These are phyloP conservation scores for Petromus typicus DNA, from an alignment of 2,113 vertebrate genomes.

Conservation along the genomic window DNA sequence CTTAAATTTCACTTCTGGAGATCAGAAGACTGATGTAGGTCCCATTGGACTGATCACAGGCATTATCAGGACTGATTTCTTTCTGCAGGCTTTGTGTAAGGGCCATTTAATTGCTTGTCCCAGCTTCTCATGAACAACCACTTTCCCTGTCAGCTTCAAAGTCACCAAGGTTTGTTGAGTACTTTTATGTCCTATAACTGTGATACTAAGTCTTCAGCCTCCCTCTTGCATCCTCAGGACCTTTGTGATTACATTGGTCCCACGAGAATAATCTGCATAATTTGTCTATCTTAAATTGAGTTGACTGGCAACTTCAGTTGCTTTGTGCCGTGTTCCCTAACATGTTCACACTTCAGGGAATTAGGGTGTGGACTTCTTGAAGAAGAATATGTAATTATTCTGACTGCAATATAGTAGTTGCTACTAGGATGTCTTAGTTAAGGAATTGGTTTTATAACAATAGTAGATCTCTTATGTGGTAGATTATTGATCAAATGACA, in stretches of 20 bases:
- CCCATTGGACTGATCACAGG: neutral
- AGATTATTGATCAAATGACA: neutral
- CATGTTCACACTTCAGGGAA: neutral
- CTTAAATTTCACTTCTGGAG: neutral
- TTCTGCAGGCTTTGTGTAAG: neutral
- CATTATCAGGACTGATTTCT: neutral
- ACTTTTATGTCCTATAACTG: neutral
- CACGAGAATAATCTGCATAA: neutral
- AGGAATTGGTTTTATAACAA: neutral
- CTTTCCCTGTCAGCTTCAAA: neutral
- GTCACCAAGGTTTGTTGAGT: neutral
- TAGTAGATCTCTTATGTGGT: neutral
- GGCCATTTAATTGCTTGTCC: neutral
- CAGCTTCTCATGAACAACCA: neutral
- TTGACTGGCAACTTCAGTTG: neutral
- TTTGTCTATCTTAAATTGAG: neutral
- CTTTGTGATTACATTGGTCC: neutral
- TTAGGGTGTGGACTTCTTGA: neutral
- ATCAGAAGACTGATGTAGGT: neutral
- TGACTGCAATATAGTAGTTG: neutral
- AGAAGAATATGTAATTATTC: neutral
- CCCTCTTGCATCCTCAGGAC: neutral
- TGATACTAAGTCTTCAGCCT: neutral
- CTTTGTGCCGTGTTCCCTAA: neutral
- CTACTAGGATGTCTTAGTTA: neutral